Base-by-base conservation (phyloP, 30 jellyfish, hydroid and myxozoan species). In the Aurelia aurita region DNA sequence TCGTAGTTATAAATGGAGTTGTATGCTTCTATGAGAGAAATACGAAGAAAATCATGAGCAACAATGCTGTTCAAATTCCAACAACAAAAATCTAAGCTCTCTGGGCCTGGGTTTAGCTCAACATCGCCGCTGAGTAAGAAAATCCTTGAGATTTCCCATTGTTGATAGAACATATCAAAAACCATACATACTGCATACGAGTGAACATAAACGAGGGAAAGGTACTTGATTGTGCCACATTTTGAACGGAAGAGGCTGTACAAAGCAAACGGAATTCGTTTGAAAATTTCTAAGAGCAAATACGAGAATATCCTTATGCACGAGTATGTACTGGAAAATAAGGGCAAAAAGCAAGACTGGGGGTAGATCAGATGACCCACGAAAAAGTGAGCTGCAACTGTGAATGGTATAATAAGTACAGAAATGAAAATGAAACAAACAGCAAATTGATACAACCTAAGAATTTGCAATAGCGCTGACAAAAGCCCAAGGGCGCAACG, bases 121-220 rank as follows among this genome's bases (percentile, higher is more conserved):
- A 74, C 84, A 72, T 72, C 43, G 32, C 77, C 51, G 54, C 86
- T 74, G 25, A 47, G 86, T 74, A 74, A 27, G 51, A 32, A 28
- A 19, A 44, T 5, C 58, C 63, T 69, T 21, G 22, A 47, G 43
- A 35, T 11, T 32, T 7, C 81, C 61, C 81, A 69, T 69, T 69
- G 81, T 16, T 28, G 27, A 63, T 69, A 39, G 32, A 69, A n/a
- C 11, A 10, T 8, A 16, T 69, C 45, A 29, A 21, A 26, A 44
- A 27, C 65, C 43, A 26, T 43, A 63, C 81, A 69, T 19, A 32
- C 51, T 32, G 65, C 13, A 69, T 21, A 32, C 43, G 81, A 69
- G 64, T 32, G 11, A 12, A 35, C 19, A n/a, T n/a, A n/a, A n/a
- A n/a, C n/a, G n/a, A n/a, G n/a, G n/a, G n/a, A n/a, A n/a, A n/a